These are phyloP conservation scores for Metacarcinus magister DNA, from an alignment of 2,888 invertebrate species.

Conservation along the genomic window DNA sequence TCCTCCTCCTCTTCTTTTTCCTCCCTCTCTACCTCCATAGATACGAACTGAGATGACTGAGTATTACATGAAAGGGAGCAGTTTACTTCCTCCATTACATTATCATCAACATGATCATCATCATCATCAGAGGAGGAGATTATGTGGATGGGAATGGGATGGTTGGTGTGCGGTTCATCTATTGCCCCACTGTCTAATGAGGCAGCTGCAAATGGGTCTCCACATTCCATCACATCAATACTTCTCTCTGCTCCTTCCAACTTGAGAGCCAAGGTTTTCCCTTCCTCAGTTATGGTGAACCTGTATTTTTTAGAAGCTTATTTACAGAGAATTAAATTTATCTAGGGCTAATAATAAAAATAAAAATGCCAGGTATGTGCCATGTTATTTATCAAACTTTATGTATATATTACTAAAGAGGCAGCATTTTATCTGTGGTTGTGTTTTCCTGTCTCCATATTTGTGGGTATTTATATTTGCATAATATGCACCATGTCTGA, in stretches of 20 bases:
- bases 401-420: too few species aligned
- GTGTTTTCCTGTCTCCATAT: too few species aligned
- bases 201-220: not conserved
- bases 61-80: not conserved
- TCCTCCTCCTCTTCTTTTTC: slow-evolving; percentile 19
- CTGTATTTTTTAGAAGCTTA: slow-evolving; percentile 23
- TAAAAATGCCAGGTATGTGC: not conserved
- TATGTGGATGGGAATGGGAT: not conserved
- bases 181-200: not conserved
- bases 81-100: not conserved
- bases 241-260: slow-evolving; percentile 42
- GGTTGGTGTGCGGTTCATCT: not conserved
- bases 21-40: not conserved
- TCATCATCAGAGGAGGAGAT: not conserved
- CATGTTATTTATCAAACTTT: not conserved
- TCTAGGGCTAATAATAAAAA: not conserved
- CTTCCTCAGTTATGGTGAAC: slow-evolving; percentile 70
- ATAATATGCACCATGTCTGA: too few species aligned
- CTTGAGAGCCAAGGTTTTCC: slow-evolving; percentile 63
- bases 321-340: not conserved
- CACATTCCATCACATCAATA: not conserved
- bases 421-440: too few species aligned
- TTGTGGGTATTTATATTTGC: too few species aligned
- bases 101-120: not conserved
- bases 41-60: not conserved